A percentile compares a stretch with the other conserved stretches of the same genome.
Conservation (phyloP, 2,888 invertebrate genomes). For the Blastobasis lacticolella region DNA sequence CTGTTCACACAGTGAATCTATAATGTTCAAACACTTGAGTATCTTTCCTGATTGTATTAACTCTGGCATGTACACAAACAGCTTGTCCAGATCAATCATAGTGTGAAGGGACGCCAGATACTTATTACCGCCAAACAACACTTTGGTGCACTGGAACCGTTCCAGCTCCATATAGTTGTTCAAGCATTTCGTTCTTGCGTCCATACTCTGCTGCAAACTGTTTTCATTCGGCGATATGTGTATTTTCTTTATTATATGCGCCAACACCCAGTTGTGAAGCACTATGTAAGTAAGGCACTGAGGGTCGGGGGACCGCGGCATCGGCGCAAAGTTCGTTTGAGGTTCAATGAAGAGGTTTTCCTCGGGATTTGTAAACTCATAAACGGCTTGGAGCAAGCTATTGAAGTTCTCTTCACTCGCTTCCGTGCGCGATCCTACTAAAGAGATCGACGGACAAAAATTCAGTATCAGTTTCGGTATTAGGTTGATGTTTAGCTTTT, state of each 20-base stretch:
- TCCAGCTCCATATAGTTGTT: slow-evolving; percentile 75
- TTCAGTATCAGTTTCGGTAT: slow-evolving; percentile 82
- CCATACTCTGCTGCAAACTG: slow-evolving; percentile 63
- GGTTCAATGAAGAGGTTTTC: slow-evolving; percentile 68
- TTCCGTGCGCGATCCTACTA: slow-evolving; percentile 51
- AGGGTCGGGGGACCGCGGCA: slow-evolving; percentile 60
- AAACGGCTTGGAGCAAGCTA: slow-evolving; percentile 51
- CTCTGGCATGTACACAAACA: slow-evolving; percentile 67
- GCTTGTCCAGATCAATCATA: slow-evolving; percentile 61
- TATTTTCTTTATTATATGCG: slow-evolving; percentile 79
- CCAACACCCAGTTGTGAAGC: slow-evolving; percentile 79
- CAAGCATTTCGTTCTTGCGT: slow-evolving; percentile 74
- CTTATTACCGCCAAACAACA: slow-evolving; percentile 72
- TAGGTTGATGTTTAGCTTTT: slow-evolving; percentile 81
- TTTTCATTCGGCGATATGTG: slow-evolving; percentile 69
- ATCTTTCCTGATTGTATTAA: slow-evolving; percentile 59
- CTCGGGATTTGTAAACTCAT: slow-evolving; percentile 57
- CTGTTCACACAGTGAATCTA: slow-evolving; percentile 75
- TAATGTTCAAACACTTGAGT: slow-evolving; percentile 63
- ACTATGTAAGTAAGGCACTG: slow-evolving; percentile 77
- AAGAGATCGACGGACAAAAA: slow-evolving; percentile 79
- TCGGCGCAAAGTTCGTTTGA: slow-evolving; percentile 51
- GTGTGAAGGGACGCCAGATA: slow-evolving; percentile 76
- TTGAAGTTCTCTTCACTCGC: slow-evolving; percentile 54
- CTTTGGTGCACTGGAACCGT: slow-evolving; percentile 68